Evolutionary conservation across 2,888 invertebrate species (phyloP), one percentile per base, ranked within the genome.

Genomic region (Dasypolia templi): DNA sequence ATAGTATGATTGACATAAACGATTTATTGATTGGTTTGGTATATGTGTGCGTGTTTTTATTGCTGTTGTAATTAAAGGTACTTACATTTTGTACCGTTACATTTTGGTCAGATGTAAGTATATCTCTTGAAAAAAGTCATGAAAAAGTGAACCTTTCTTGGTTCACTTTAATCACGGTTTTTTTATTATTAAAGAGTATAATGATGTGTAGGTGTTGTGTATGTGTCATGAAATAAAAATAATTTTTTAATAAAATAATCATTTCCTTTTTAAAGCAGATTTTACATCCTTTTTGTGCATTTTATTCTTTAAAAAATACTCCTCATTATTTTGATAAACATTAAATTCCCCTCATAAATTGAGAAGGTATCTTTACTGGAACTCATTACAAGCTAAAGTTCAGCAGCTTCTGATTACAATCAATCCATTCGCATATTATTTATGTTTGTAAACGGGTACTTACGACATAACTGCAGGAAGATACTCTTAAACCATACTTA

Each of bases 1-100:
- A 84, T 78, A 63, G 9, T 63, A 72, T 84, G 83, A 84, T 84
- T 81, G 79, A 75, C 65, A 69, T 76, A 74, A 83, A 74, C 75
- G 61, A 72, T 65, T 71, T 49, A 72, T 77, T 66, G 59, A 80
- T 71, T 77, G 22, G n/a, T 32, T 75, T 12, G 61, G 56, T 68
- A 56, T 73, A 59, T 70, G 42, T 46, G 53, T 79, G 51, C n/a
- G 35, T 73, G 61, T 56, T 56, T 72, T 72, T 68, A 78, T 72
- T 75, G 44, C 49, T 42, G n/a, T 35, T 77, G 61, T 53, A 70
- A 73, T 81, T 72, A 81, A 65, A 76, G 39, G 42, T 68, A 58
- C 22, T 6, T 55, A 42, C 9, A 19, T 44, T 12, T 17, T 64
- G 17, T 56, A 26, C 26, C 6, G 67, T 72, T 67, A 35, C 56